Evolutionary conservation across 2,797 vertebrate species (phyloP).

Genomic region (Heliangelus exortis): DNA sequence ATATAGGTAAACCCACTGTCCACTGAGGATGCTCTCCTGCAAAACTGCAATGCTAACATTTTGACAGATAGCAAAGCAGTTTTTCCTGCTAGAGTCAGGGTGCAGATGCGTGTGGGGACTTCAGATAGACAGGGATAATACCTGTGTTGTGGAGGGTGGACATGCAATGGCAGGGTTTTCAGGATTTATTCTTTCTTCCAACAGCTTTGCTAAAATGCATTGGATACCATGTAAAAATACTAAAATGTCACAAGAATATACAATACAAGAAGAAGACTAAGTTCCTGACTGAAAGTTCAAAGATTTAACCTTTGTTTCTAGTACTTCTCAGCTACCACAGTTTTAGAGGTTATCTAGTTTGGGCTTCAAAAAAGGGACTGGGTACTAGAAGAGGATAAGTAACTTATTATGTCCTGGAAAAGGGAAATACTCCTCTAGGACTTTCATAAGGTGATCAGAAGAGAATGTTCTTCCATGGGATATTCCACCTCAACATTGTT

Average conservation of each 20-base stretch:
- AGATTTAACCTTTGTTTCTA: background rate
- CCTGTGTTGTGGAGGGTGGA: background rate
- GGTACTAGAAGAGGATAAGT: background rate
- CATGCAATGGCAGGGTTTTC: background rate
- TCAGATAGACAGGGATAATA: background rate
- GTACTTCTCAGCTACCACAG: background rate
- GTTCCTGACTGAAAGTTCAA: background rate
- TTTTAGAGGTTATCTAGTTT: background rate
- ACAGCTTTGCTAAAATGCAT: background rate
- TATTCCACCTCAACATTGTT: background rate
- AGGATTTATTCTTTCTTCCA: background rate
- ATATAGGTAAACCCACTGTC: background rate
- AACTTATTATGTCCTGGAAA: background rate
- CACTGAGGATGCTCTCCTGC: background rate
- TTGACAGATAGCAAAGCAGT: background rate
- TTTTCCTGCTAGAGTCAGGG: background rate
- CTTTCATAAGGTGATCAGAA: background rate
- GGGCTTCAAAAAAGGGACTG: background rate
- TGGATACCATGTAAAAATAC: background rate
- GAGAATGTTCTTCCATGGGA: background rate
- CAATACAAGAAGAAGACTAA: background rate
- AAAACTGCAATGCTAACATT: background rate
- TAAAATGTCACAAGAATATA: background rate
- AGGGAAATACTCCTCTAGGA: background rate
- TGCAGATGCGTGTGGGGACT: background rate